phyloP scores from a whole-genome alignment of 2,888 invertebrate species.

The Callinectes sapidus region DNA sequence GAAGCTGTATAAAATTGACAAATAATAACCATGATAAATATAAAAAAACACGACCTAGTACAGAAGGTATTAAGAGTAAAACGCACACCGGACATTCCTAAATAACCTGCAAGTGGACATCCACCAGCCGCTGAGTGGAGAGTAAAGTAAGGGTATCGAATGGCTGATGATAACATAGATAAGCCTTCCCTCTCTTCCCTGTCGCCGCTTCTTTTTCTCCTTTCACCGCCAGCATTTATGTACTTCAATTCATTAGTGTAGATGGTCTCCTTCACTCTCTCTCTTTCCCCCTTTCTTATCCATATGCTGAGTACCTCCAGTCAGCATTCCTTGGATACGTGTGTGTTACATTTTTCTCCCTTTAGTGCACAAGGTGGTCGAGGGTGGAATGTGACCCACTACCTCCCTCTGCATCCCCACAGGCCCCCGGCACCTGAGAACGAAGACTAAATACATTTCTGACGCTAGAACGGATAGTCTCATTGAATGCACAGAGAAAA shows the following conservation, averaged over 20 bases:
- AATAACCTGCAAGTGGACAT: not conserved
- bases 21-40: too few relatives aligned
- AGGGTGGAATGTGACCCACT: not conserved
- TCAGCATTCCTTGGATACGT: not conserved
- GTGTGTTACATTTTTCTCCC: not conserved
- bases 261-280: not conserved
- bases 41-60: too few relatives aligned
- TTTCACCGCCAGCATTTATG: not conserved
- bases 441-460: not conserved
- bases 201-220: not conserved
- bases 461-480: not conserved
- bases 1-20: too few relatives aligned
- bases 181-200: not conserved
- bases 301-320: not conserved
- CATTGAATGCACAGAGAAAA: not conserved
- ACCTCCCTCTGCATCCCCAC: not conserved
- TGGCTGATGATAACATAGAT: not conserved
- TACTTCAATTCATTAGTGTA: not conserved
- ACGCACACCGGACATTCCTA: not conserved
- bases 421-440: not conserved
- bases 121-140: not conserved
- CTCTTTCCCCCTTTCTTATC: not conserved
- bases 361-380: not conserved
- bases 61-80: too few relatives aligned
- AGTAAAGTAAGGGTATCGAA: not conserved